phyloP scores from a whole-genome alignment of 2,888 invertebrate species.

The Volucella bombylans region DNA sequence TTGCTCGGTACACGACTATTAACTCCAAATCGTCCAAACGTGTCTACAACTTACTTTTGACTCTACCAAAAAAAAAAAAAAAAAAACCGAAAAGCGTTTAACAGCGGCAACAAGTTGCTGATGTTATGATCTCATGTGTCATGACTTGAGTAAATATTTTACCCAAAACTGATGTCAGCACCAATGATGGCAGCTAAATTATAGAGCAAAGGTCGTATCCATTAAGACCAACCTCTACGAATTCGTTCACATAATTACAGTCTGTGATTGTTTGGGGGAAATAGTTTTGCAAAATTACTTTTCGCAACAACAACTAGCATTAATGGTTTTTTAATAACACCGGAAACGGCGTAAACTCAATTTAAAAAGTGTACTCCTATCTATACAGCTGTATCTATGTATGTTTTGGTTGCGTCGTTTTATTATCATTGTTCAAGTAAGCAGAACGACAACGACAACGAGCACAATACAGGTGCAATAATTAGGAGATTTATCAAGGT shows the following conservation, averaged over 20 bases:
- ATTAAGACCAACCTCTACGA: slow-evolving; percentile 34
- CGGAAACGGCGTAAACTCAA: slow-evolving; percentile 46
- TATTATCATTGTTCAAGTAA: slow-evolving; percentile 50
- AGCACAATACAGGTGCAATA: slow-evolving; percentile 60
- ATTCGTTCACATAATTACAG: slow-evolving; percentile 23
- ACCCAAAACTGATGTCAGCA: slow-evolving; percentile 52
- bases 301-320: slow-evolving; percentile 9
- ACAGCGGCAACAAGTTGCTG: slow-evolving; percentile 26
- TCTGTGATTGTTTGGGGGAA: slow-evolving; percentile 26
- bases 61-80: slow-evolving; percentile 13
- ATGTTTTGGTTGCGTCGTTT: slow-evolving; percentile 6
- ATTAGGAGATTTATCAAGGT: slow-evolving; percentile 58
- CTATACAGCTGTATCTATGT: slow-evolving; percentile 25
- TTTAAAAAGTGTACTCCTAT: slow-evolving; percentile 27
- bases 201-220: slow-evolving; percentile 27
- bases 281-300: slow-evolving; percentile 16
- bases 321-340: slow-evolving; percentile 56
- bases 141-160: slow-evolving; percentile 63
- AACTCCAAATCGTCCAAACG: slow-evolving; percentile 23
- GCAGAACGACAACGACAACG: slow-evolving; percentile 41
- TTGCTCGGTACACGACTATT: slow-evolving; percentile 8
- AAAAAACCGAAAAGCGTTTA: slow-evolving; percentile 15
- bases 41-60: slow-evolving; percentile 22
- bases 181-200: slow-evolving; percentile 8
- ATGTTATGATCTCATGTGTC: slow-evolving; percentile 69